phyloP scores from a whole-genome alignment of 2,888 invertebrate species.

The Coenonympha glycerion region DNA sequence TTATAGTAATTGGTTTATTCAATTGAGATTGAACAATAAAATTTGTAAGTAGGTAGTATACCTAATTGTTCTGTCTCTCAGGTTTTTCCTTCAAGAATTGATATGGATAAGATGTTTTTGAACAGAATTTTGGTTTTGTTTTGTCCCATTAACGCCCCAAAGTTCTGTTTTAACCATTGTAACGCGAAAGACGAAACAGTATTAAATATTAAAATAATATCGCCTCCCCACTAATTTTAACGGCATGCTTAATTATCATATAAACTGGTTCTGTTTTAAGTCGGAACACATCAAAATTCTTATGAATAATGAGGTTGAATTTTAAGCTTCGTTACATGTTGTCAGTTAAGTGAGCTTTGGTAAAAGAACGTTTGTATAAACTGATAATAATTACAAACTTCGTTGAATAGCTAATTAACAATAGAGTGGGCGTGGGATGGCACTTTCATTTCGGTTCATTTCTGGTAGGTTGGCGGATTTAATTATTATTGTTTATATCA shows the following conservation, averaged over 20 bases:
- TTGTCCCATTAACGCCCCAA: background rate
- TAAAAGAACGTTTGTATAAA: slow-evolving; percentile 42
- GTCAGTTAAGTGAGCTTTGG: slow-evolving; percentile 49
- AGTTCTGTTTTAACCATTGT: slow-evolving; percentile 3
- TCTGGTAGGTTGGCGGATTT: background rate
- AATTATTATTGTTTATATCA: no score
- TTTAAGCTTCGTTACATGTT: slow-evolving; percentile 66
- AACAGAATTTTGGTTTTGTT: background rate
- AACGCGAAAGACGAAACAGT: slow-evolving; percentile 16
- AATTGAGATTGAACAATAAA: no score
- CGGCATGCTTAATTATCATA: slow-evolving; percentile 53
- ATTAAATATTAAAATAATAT: slow-evolving; percentile 50
- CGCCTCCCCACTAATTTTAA: slow-evolving; percentile 44
- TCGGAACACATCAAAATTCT: slow-evolving; percentile 55
- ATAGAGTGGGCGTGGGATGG: slow-evolving; percentile 29
- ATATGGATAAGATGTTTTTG: no score
- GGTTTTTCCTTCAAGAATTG: no score
- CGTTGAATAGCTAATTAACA: slow-evolving; percentile 40
- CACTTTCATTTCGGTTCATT: slow-evolving; percentile 12
- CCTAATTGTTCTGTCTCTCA: no score
- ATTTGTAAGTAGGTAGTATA: no score
- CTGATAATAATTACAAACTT: slow-evolving; percentile 40
- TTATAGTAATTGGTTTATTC: no score
- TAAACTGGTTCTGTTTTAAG: slow-evolving; percentile 54
- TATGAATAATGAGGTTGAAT: slow-evolving; percentile 66